Conservation (phyloP, 2,797 vertebrate species). For the Decapterus maruadsi region DNA sequence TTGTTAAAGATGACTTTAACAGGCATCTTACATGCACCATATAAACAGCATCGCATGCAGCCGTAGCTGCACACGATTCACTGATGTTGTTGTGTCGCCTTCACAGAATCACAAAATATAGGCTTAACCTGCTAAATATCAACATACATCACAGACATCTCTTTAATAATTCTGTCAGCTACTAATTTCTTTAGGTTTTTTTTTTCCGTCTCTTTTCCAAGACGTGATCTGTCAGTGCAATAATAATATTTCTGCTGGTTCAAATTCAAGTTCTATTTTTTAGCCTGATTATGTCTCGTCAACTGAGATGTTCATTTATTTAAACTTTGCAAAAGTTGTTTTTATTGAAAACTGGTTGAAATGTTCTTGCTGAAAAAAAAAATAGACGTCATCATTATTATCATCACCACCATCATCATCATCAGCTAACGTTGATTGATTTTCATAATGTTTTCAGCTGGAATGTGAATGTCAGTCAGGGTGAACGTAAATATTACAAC, state of each 20-base stretch:
- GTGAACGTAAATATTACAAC: background rate
- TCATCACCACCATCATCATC: background rate
- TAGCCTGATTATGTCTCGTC: background rate
- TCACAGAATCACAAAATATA: slow-evolving; percentile 33
- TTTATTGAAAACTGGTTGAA: background rate
- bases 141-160: background rate
- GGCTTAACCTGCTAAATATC: background rate
- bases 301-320: background rate
- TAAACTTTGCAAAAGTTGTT: too few species aligned
- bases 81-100: slow-evolving; percentile 6
- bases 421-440: background rate
- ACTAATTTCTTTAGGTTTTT: background rate
- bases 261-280: background rate
- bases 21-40: slow-evolving; percentile 30
- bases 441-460: background rate
- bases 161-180: background rate
- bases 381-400: background rate
- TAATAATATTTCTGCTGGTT: background rate
- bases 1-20: slow-evolving; percentile 57
- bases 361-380: background rate
- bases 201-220: background rate
- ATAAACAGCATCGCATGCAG: slow-evolving; percentile 20
- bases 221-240: background rate
- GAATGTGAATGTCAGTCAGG: too few species aligned
- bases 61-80: slow-evolving; percentile 11